Percentiles rank a stretch among this genome's conserved stretches.
These are phyloP conservation scores for Cebidichthys violaceus DNA, from an alignment of 2,113 vertebrate genomes.

Conservation along the genomic window DNA sequence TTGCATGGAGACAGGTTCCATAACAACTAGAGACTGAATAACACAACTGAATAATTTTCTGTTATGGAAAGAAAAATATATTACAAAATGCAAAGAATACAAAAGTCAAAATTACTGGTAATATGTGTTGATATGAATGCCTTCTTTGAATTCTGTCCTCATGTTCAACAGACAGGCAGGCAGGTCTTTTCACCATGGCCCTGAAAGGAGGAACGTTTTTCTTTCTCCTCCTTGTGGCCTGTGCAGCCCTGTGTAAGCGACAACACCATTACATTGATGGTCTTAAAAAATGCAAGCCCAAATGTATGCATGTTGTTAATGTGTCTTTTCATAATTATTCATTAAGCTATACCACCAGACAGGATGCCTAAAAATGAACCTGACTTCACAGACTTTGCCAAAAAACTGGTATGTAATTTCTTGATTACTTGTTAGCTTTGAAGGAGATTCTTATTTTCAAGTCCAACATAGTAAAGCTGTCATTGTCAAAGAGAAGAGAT, in stretches of 20 bases:
- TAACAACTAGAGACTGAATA: slow-evolving; percentile 28
- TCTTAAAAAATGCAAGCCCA: not conserved
- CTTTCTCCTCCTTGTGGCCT: slow-evolving; percentile 42
- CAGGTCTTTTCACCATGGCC: slow-evolving; percentile 55
- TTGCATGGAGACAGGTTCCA: slow-evolving; percentile 57
- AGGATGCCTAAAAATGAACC: not conserved
- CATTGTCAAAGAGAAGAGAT: not conserved
- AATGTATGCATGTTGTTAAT: not conserved
- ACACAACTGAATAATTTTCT: slow-evolving; percentile 1
- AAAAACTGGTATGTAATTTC: slow-evolving; percentile 68
- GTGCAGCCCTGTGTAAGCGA: slow-evolving; percentile 52
- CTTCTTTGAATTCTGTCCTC: not conserved
- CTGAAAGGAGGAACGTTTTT: slow-evolving; percentile 27
- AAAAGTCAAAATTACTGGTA: not conserved
- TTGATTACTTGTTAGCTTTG: not conserved
- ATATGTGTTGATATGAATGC: slow-evolving; percentile 1
- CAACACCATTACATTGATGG: not conserved
- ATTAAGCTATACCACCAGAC: slow-evolving; percentile 25
- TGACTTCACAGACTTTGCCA: slow-evolving; percentile 38
- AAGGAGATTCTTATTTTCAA: not conserved
- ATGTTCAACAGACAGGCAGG: not conserved
- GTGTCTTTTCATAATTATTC: not conserved
- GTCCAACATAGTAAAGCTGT: not conserved
- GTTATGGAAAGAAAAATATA: not conserved
- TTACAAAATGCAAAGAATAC: not conserved